Conservation (phyloP, 2,888 invertebrate species). For the Pristionchus entomophagus region DNA sequence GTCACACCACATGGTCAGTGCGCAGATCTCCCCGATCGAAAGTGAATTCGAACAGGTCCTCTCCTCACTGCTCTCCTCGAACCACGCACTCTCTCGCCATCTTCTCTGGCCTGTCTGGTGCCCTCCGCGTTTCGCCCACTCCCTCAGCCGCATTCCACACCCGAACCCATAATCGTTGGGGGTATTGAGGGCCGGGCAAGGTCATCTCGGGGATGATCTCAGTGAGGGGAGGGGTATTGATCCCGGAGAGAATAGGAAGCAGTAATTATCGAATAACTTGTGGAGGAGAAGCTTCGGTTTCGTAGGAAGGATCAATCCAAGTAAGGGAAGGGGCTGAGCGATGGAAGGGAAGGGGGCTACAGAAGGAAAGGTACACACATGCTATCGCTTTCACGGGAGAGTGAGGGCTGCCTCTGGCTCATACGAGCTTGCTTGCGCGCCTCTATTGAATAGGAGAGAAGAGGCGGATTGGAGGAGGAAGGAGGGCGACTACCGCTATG, state of each 20-base stretch:
- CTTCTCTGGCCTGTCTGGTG: neutral
- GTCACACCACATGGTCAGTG: neutral
- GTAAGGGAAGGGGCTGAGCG: conserved; percentile 6
- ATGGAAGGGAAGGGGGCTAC: neutral
- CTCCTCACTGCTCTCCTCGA: neutral
- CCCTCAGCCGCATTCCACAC: neutral
- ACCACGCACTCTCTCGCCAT: neutral
- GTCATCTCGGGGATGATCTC: conserved; percentile 12
- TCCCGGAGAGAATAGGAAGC: conserved; percentile 29
- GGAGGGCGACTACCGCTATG: no score
- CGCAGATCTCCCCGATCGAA: neutral
- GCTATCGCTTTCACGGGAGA: conserved; percentile 7
- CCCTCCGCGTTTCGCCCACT: neutral
- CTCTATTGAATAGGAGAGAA: neutral
- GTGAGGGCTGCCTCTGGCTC: neutral
- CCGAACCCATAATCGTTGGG: neutral
- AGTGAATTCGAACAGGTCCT: conserved; percentile 41
- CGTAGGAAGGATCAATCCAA: neutral
- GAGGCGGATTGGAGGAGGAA: neutral
- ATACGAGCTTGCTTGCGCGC: conserved; percentile 3
- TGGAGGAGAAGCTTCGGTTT: neutral
- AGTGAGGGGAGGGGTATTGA: neutral
- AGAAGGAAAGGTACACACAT: neutral
- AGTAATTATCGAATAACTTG: neutral
- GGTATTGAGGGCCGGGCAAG: neutral